A percentile compares a stretch with the other conserved stretches of the same genome.
Evolutionary conservation across 1,140 invertebrate species (phyloP).

Genomic region (Bombyx mandarina): DNA sequence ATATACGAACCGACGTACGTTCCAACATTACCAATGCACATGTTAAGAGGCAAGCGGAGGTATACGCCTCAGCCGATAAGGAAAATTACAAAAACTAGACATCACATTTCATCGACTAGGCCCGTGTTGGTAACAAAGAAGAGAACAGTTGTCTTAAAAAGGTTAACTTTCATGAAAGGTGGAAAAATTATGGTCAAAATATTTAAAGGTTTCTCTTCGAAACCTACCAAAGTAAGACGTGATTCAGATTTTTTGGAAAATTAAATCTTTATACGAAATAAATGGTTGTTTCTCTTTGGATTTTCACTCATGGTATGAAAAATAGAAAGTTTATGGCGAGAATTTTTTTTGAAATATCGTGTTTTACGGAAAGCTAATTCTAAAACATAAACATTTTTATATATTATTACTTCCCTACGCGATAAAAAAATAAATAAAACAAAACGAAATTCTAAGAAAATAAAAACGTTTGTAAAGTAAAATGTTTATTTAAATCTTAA

Average conservation of each 20-base stretch:
- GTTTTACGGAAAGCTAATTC: no score
- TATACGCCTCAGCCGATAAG: constrained; percentile 20
- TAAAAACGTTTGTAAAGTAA: no score
- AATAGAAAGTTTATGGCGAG: no score
- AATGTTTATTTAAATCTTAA: no score
- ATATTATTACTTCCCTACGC: no score
- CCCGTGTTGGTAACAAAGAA: constrained; percentile 3
- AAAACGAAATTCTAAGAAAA: no score
- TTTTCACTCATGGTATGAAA: no score
- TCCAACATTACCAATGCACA: constrained; percentile 14
- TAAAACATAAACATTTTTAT: no score
- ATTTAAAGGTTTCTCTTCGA: constrained; percentile 19
- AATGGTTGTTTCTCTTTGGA: no score
- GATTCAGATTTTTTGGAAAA: constrained; percentile 22
- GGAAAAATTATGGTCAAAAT: constrained; percentile 22
- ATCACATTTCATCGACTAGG: background rate
- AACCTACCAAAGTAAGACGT: constrained; percentile 5
- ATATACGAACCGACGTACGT: constrained; percentile 5
- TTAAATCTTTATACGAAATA: no score
- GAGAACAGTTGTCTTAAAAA: constrained; percentile 20
- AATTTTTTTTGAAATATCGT: no score
- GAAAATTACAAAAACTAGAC: constrained; percentile 10
- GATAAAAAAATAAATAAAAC: no score
- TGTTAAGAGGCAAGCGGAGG: constrained; percentile 21
- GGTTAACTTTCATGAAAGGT: constrained; percentile 18